Evolutionary conservation across 1,140 invertebrate species (phyloP).

Genomic region (Megalonaias nervosa): DNA sequence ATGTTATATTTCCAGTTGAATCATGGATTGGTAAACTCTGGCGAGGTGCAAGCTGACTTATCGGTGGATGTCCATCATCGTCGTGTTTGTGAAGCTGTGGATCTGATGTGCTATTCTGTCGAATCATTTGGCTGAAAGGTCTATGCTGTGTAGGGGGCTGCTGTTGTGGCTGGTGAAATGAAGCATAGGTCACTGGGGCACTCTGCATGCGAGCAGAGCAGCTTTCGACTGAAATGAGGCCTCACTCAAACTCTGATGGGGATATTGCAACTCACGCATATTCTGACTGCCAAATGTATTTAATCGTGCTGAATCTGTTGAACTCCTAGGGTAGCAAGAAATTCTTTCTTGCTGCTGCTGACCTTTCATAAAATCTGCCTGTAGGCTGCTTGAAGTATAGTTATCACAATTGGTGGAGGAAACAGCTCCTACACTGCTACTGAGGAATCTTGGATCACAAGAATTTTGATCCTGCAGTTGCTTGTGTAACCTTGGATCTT

Average conservation of each 20-base stretch:
- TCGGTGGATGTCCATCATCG: neutral
- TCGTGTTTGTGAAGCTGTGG: conserved; percentile 76
- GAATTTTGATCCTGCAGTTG: conserved; percentile 26
- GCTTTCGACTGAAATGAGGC: conserved; percentile 66
- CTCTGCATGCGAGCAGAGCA: conserved; percentile 47
- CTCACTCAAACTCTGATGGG: neutral
- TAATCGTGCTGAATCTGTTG: too few relatives aligned
- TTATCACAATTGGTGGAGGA: neutral
- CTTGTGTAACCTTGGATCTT: conserved; percentile 79
- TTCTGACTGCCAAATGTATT: too few relatives aligned
- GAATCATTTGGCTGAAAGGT: conserved; percentile 31
- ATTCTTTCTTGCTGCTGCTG: conserved; percentile 9
- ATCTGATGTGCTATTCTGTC: conserved; percentile 76
- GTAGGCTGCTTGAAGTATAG: conserved; percentile 12
- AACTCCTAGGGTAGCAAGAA: conserved; percentile 7
- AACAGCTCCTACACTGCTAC: conserved; percentile 49
- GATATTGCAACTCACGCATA: too few relatives aligned
- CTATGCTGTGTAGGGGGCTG: conserved; percentile 1
- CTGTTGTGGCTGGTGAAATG: conserved; percentile 15
- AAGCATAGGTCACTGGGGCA: conserved; percentile 35
- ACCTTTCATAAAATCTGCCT: conserved; percentile 44
- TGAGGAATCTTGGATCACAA: conserved; percentile 25
- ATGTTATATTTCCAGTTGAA: conserved; percentile 21
- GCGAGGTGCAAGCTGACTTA: neutral
- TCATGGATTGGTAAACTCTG: conserved; percentile 10